These are phyloP conservation scores for Aurelia aurita DNA, from an alignment of 30 jellyfish, hydroid and myxozoan genomes.

Conservation along the genomic window DNA sequence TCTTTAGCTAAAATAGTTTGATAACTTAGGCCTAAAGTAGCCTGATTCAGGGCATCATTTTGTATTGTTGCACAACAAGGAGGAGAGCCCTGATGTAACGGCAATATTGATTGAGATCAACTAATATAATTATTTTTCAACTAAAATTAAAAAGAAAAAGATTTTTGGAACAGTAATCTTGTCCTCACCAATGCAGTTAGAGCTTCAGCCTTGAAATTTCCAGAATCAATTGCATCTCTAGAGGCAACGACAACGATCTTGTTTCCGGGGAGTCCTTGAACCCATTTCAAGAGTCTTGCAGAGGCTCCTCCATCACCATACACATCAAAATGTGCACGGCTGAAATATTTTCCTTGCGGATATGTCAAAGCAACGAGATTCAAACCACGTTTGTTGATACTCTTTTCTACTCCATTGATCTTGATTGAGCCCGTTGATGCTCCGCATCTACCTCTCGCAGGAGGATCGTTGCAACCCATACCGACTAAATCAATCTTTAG, in stretches of 20 bases:
- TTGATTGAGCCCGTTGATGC: constrained; percentile 65
- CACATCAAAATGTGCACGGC: constrained; percentile 50
- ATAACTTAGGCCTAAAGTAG: no score
- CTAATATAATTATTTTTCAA: no score
- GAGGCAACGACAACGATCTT: constrained; percentile 59
- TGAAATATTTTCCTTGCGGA: constrained; percentile 59
- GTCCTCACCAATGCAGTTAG: constrained; percentile 59
- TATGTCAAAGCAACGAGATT: constrained; percentile 69
- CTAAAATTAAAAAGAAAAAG: no score
- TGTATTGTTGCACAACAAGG: no score
- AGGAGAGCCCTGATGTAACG: no score
- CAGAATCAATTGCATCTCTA: constrained; percentile 57
- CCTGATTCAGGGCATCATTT: no score
- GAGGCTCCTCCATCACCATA: constrained; percentile 62
- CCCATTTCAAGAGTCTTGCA: constrained; percentile 54
- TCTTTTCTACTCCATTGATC: constrained; percentile 64
- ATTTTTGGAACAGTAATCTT: no score
- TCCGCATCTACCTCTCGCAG: constrained; percentile 72
- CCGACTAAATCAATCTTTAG: constrained; percentile 59
- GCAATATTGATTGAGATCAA: no score
- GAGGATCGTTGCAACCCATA: constrained; percentile 75
- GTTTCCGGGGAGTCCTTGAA: constrained; percentile 54
- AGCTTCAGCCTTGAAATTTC: constrained; percentile 44
- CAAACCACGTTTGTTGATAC: constrained; percentile 63
- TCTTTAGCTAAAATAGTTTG: no score